These are phyloP conservation scores for Neoascia interrupta DNA, from an alignment of 2,888 invertebrate species.

Conservation along the genomic window DNA sequence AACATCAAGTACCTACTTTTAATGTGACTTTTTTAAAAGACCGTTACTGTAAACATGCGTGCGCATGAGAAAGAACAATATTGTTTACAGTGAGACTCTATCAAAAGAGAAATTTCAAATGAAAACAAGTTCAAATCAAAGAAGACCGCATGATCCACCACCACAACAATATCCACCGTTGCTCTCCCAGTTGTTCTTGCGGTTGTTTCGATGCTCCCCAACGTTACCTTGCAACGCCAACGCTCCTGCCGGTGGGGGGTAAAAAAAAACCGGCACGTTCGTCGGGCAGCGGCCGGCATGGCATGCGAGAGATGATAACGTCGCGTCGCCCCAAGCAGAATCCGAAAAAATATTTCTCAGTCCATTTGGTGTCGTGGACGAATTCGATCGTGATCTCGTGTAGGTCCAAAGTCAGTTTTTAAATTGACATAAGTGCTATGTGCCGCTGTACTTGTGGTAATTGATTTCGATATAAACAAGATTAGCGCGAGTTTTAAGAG, in stretches of 20 bases:
- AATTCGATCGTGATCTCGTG: constrained; percentile 6
- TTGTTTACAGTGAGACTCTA: background rate
- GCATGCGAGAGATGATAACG: constrained; percentile 20
- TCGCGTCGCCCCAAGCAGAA: background rate
- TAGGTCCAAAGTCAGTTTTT: constrained; percentile 15
- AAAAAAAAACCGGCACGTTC: constrained; percentile 9
- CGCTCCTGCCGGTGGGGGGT: no score
- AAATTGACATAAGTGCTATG: background rate
- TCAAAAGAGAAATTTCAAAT: constrained; percentile 1
- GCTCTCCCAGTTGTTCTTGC: background rate
- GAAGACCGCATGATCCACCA: constrained; percentile 7
- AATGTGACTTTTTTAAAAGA: no score
- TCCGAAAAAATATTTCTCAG: constrained; percentile 5
- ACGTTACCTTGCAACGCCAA: no score
- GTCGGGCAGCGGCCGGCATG: constrained; percentile 3
- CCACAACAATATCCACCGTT: background rate
- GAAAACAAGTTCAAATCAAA: constrained; percentile 16
- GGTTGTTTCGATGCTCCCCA: constrained; percentile 1
- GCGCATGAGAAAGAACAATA: background rate
- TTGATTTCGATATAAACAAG: background rate
- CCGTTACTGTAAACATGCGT: constrained; percentile 11
- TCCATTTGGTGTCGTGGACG: constrained; percentile 18
- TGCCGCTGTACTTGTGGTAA: background rate
- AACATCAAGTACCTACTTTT: no score
- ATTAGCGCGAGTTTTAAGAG: no score